Base-by-base conservation (phyloP, 2,113 vertebrate species). In the Bagarius yarrelli region DNA sequence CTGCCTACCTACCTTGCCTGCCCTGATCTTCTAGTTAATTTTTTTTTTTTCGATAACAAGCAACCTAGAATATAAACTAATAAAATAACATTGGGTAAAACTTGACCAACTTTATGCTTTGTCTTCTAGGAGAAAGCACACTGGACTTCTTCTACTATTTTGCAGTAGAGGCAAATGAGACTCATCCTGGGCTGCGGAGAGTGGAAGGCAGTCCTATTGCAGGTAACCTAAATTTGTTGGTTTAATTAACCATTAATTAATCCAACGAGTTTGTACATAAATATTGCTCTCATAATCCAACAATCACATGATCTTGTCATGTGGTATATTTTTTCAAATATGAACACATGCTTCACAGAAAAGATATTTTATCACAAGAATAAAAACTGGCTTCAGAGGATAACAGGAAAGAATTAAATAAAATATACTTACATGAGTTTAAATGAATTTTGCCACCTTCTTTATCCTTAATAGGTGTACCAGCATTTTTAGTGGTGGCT, bases 131-230 rank as follows among this genome's bases (percentile, higher is more conserved):
- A 79, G 93, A 91, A 83, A 95, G 94, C 82, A 86, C 85, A 56
- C 83, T 96, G 47, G 94, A 96, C 85, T 96, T 96, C 88, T 89
- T 97, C 66, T 94, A 95, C 87, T 89, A 94, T 82, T 95, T 97
- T 89, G 95, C 94, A 71, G 90, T 89, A 25, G 89, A 91, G 11
- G 55, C 90, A 56, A 93, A 94, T 44, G 91, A 93, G 55, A 94
- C 93, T 15, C 95, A 96, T 80, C 95, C 95, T 32, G 95, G 95
- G 52, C 90, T 96, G 74, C 90, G 92, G 36, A 92, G 91, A 75
- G 72, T 95, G 84, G 91, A 93, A 30, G 92, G 93, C 47, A 93
- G 91, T 79, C 95, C 95, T 25, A 76, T 95, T 2, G 91, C 94
- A 91, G 94, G 70, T 73, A 55, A 50, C 6, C 40, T 50, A 50